Conservation (phyloP, 2,797 vertebrate species). For the Epinephelus malabaricus region DNA sequence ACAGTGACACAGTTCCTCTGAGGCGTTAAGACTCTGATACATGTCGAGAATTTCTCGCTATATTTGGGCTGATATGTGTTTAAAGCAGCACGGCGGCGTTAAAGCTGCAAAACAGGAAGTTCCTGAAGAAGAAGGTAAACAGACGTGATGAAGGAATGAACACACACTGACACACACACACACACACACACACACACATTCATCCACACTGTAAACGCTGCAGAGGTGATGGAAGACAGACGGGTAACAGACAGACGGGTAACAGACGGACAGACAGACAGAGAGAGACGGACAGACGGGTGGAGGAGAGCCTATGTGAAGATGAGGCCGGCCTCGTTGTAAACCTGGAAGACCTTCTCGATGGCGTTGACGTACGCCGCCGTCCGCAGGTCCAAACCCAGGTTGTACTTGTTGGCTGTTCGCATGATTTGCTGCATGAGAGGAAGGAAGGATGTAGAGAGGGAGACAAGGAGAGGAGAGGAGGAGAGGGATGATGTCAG, state of each 20-base stretch:
- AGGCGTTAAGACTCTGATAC: slow-evolving; percentile 12
- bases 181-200: not conserved
- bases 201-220: slow-evolving; percentile 1
- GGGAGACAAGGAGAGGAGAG: not conserved
- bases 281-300: not conserved
- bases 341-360: slow-evolving; percentile 98
- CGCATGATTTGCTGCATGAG: slow-evolving; percentile 86
- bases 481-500: not conserved
- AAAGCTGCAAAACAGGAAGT: not conserved
- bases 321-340: slow-evolving; percentile 94
- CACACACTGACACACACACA: not conserved
- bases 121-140: not conserved
- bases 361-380: slow-evolving; percentile 98
- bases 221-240: not conserved
- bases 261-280: not conserved
- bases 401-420: slow-evolving; percentile 95
- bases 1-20: too few relatives aligned
- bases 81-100: not conserved
- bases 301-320: slow-evolving; percentile 77
- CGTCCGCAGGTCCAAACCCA: slow-evolving; percentile 95
- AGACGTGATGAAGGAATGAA: not conserved
- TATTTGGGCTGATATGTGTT: not conserved
- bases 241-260: not conserved
- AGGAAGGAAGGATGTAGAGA: not conserved
- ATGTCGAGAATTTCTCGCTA: not conserved